A percentile compares a stretch with the other conserved stretches of the same genome.
phyloP scores from a whole-genome alignment of 2,113 vertebrate genomes.

The Entelurus aequoreus region DNA sequence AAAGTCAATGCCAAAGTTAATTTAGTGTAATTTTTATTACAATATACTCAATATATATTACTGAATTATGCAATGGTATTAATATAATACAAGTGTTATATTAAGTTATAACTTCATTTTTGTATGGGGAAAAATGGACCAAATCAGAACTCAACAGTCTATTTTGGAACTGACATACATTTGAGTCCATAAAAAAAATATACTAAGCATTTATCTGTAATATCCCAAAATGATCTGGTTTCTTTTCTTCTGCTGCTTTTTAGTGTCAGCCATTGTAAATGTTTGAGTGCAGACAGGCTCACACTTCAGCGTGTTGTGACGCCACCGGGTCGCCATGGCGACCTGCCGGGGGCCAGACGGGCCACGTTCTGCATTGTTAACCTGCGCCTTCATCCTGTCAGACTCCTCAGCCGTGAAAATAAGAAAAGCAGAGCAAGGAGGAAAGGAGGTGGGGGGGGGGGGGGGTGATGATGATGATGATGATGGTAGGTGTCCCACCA shows the following conservation, averaged over 20 bases:
- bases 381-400: slow-evolving; percentile 53
- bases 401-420: slow-evolving; percentile 36
- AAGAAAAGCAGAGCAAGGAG: slow-evolving; percentile 20
- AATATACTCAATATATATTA: too few relatives aligned
- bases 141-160: too few relatives aligned
- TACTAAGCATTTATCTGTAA: too few relatives aligned
- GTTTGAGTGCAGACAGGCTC: background rate
- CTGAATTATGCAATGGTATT: too few relatives aligned
- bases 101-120: too few relatives aligned
- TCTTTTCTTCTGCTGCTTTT: background rate
- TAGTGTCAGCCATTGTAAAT: slow-evolving; percentile 1
- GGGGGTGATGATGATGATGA: too few relatives aligned
- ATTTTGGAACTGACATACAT: background rate
- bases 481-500: slow-evolving; percentile 29
- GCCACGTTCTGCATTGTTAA: slow-evolving; percentile 41
- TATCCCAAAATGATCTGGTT: background rate
- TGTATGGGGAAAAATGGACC: too few relatives aligned
- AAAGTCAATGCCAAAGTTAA: too few relatives aligned
- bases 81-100: too few relatives aligned
- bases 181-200: too few relatives aligned
- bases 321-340: slow-evolving; percentile 31
- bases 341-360: slow-evolving; percentile 35
- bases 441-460: too few relatives aligned
- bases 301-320: background rate
- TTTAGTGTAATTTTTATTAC: too few relatives aligned